Evolutionary conservation across 2,113 vertebrate species (phyloP).

Genomic region (Zootoca vivipara): DNA sequence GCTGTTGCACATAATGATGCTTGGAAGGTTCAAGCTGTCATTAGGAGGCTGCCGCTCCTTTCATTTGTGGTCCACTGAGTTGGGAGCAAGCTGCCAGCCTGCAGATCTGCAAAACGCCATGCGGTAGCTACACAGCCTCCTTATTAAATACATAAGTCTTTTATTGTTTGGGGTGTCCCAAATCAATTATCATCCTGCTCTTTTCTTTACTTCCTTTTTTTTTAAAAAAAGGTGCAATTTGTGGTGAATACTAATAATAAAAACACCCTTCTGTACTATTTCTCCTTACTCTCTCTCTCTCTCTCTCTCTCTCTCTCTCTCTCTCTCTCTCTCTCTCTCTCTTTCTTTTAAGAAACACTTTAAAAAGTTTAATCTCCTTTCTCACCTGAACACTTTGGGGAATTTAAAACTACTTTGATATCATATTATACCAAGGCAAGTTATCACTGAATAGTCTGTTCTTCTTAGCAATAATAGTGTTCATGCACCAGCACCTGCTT

Average conservation of each 20-base stretch:
- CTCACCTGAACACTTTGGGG: constrained; percentile 69
- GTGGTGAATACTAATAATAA: background rate
- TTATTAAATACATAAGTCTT: background rate
- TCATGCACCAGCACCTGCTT: constrained; percentile 65
- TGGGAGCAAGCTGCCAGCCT: background rate
- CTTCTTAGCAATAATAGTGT: constrained; percentile 57
- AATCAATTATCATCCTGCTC: background rate
- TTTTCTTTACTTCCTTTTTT: background rate
- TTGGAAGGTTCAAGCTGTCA: background rate
- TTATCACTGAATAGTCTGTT: constrained; percentile 54
- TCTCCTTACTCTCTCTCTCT: background rate
- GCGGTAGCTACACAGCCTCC: fast-evolving
- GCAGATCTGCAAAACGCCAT: background rate
- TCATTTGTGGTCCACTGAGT: fast-evolving
- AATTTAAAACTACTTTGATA: constrained; percentile 61
- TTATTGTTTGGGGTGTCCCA: background rate
- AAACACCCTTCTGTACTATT: constrained; percentile 16
- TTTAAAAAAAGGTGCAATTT: background rate
- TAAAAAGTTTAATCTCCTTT: constrained; percentile 62
- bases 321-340: no score
- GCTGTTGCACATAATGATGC: background rate
- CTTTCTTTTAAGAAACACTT: background rate
- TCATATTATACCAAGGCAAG: constrained; percentile 49
- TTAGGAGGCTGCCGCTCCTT: background rate
- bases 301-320: no score